Percentiles rank a stretch among this genome's conserved stretches.
These are phyloP conservation scores for Drosophila imparisetae DNA, from an alignment of 2,888 invertebrate species.

Conservation along the genomic window DNA sequence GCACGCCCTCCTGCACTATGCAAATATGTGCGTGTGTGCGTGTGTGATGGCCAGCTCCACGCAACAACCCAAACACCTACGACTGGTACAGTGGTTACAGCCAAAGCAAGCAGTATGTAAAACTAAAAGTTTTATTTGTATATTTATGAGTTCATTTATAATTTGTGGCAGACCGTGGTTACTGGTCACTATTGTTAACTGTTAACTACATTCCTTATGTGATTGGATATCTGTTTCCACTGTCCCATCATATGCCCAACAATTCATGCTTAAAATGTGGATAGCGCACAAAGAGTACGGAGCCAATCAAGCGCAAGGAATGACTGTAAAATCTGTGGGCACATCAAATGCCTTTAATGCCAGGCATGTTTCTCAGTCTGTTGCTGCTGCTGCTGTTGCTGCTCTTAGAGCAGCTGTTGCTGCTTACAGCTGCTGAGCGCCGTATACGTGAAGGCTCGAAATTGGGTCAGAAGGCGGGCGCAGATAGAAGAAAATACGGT, in stretches of 20 bases:
- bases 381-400: background rate
- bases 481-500: conserved; percentile 25
- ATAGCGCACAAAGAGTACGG: conserved; percentile 45
- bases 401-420: conserved; percentile 3
- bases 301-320: conserved; percentile 72
- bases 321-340: conserved; percentile 74
- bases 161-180: background rate
- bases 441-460: conserved; percentile 65
- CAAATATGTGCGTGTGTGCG: conserved; percentile 38
- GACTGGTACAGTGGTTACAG: background rate
- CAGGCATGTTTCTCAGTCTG: conserved; percentile 38
- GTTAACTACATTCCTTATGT: background rate
- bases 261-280: conserved; percentile 32
- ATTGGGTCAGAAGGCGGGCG: conserved; percentile 68
- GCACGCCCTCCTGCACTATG: conserved; percentile 50
- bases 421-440: conserved; percentile 58
- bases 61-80: conserved; percentile 5
- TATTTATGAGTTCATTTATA: background rate
- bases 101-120: background rate
- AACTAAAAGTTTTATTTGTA: background rate
- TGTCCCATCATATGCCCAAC: background rate
- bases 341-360: conserved; percentile 70
- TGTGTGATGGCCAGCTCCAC: conserved; percentile 3
- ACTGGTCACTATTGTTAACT: no score
- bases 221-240: background rate